A percentile compares a stretch with the other conserved stretches of the same genome.
Conservation (phyloP, 2,113 vertebrate species). For the Myiagra hebetior region DNA sequence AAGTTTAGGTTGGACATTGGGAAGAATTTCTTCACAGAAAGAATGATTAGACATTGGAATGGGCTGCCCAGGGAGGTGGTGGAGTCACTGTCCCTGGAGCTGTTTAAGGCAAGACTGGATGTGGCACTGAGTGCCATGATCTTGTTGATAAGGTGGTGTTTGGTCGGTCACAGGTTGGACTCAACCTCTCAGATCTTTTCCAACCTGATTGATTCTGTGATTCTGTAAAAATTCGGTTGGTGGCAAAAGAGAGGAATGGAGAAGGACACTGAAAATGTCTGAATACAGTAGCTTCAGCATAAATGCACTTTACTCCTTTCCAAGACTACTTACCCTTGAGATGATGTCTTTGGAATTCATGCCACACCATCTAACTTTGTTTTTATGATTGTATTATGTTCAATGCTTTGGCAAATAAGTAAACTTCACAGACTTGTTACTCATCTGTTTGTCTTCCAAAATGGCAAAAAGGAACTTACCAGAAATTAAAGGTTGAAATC, state of each 20-base stretch:
- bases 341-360: neutral
- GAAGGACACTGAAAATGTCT: neutral
- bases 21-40: neutral
- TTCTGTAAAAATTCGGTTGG: neutral
- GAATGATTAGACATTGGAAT: neutral
- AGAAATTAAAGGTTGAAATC: neutral
- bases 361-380: neutral
- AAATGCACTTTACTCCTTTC: neutral
- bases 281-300: neutral
- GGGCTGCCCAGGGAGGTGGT: too few species aligned
- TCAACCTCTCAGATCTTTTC: neutral
- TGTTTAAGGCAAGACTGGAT: neutral
- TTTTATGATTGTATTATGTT: neutral
- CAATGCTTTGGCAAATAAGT: neutral
- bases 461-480: neutral
- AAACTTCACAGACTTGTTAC: neutral
- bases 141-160: neutral
- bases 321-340: neutral
- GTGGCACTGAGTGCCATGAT: neutral
- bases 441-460: rapidly evolving
- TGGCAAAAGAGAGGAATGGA: neutral
- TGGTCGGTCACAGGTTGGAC: neutral
- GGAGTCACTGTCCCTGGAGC: neutral
- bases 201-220: neutral
- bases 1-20: neutral